Percentiles rank a stretch among this genome's conserved stretches.
Conservation (phyloP, 2,888 invertebrate species). For the Polydrusus tereticollis region DNA sequence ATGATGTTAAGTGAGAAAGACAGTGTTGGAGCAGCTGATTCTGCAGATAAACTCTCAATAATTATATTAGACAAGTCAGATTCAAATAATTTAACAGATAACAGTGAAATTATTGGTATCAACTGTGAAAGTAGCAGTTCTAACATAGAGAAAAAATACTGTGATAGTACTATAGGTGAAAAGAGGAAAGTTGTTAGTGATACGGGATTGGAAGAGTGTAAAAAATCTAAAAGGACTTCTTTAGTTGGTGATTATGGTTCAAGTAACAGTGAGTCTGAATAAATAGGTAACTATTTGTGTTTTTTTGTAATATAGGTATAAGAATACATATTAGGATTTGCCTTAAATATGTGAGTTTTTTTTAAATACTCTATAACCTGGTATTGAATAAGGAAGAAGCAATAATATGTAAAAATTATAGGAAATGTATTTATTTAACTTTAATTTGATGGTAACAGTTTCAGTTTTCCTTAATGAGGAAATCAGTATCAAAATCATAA, state of each 20-base stretch:
- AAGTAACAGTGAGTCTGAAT: slow-evolving; percentile 39
- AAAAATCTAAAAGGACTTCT: slow-evolving; percentile 27
- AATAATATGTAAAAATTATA: background rate
- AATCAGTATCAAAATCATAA: slow-evolving; percentile 73
- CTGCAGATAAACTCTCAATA: background rate
- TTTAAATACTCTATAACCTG: no score
- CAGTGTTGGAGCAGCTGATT: background rate
- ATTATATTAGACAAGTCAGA: background rate
- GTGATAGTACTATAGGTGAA: background rate
- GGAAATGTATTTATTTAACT: background rate
- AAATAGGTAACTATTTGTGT: background rate
- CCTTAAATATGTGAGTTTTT: no score
- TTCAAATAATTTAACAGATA: background rate
- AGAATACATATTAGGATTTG: no score
- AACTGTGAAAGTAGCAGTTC: background rate
- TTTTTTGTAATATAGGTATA: background rate
- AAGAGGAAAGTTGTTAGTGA: slow-evolving; percentile 11
- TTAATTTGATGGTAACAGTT: background rate
- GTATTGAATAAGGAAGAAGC: no score
- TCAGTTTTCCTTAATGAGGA: background rate
- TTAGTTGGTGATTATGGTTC: slow-evolving; percentile 46
- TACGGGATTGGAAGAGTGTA: background rate
- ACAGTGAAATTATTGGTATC: background rate
- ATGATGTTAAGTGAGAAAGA: background rate
- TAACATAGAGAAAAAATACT: background rate